Conservation (phyloP, 2,797 vertebrate genomes). For the Tolypeutes matacus region DNA sequence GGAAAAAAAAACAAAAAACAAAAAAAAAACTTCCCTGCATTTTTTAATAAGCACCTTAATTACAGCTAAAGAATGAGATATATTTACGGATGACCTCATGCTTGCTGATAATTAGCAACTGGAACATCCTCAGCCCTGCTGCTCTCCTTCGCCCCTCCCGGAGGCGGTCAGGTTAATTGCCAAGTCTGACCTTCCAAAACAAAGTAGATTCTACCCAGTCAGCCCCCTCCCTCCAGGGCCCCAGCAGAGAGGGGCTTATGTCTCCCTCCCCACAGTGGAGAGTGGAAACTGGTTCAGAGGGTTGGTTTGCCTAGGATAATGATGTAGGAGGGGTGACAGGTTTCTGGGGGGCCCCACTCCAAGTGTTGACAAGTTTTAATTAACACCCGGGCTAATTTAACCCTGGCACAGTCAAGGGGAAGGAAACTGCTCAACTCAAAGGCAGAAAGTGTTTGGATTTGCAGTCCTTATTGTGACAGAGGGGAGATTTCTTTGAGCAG, state of each 20-base stretch:
- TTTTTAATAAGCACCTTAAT: conserved; percentile 81
- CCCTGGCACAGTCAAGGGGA: conserved; percentile 63
- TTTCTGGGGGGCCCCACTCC: conserved; percentile 45
- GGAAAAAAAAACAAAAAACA: conserved; percentile 9
- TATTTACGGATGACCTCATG: conserved; percentile 76
- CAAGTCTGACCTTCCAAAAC: conserved; percentile 65
- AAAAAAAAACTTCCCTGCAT: background rate
- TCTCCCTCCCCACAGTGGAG: background rate
- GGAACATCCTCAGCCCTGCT: conserved; percentile 28
- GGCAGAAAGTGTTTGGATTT: conserved; percentile 53
- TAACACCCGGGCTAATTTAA: conserved; percentile 77
- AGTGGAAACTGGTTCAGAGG: conserved; percentile 50
- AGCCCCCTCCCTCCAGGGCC: background rate
- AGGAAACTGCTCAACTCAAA: conserved; percentile 68
- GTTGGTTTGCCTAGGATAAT: conserved; percentile 46
- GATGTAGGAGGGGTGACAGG: conserved; percentile 63
- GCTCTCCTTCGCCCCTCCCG: background rate
- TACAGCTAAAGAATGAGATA: conserved; percentile 77
- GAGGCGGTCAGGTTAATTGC: conserved; percentile 61
- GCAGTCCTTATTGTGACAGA: rapidly evolving
- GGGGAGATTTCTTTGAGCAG: background rate
- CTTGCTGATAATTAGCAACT: conserved; percentile 76
- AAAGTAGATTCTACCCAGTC: conserved; percentile 11
- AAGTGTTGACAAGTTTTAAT: conserved; percentile 78
- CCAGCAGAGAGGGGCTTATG: background rate